Percentiles rank a stretch among this genome's conserved stretches.
Evolutionary conservation across 1,140 invertebrate genomes (phyloP).

Genomic region (Dreissena rostriformis): DNA sequence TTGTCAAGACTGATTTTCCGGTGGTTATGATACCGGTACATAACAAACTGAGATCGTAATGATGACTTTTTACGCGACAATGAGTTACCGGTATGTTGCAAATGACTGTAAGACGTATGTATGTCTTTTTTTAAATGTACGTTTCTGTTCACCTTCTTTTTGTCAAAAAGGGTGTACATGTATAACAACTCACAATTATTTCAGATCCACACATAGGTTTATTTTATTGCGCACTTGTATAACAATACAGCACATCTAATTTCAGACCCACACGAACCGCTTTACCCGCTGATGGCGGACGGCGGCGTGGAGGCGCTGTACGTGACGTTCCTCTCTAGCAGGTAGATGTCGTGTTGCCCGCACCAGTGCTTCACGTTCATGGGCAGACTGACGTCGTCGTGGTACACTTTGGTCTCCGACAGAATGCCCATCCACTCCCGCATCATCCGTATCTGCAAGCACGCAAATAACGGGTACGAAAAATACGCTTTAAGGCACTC

Average conservation of each 20-base stretch:
- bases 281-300: background rate
- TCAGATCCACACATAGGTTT: background rate
- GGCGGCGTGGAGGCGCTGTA: background rate
- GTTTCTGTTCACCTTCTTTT: background rate
- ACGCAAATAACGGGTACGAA: background rate
- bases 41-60: too few species aligned
- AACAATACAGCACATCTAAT: background rate
- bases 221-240: background rate
- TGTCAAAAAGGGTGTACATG: background rate
- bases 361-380: conserved; percentile 18
- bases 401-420: conserved; percentile 19
- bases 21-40: too few species aligned
- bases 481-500: too few species aligned
- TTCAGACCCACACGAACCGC: background rate
- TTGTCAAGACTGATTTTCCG: too few species aligned
- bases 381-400: conserved; percentile 27
- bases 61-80: too few species aligned
- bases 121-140: background rate
- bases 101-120: too few species aligned
- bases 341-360: conserved; percentile 4
- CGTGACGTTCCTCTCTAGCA: conserved; percentile 16
- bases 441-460: conserved; percentile 39
- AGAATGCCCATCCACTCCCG: conserved; percentile 31
- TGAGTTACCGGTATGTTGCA: too few species aligned
- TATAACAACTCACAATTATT: background rate